Conservation (phyloP, 2,888 invertebrate species). For the Drosophila prostipennis region DNA sequence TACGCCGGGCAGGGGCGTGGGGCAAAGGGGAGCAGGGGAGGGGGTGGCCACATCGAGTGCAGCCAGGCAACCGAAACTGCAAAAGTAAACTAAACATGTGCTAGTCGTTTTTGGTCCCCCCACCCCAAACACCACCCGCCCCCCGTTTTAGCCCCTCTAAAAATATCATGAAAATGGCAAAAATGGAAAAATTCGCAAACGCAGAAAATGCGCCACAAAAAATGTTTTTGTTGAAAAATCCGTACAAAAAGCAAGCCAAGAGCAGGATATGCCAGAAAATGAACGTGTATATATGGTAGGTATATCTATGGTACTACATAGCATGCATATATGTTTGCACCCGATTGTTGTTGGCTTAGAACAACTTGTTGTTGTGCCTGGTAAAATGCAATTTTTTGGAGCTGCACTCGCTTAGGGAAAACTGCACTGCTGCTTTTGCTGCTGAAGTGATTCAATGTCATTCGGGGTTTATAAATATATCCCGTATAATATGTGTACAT, state of each 20-base stretch:
- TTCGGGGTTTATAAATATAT: constrained; percentile 37
- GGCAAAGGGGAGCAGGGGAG: neutral
- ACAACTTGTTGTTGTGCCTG: constrained; percentile 33
- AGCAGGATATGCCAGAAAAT: constrained; percentile 28
- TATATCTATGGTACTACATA: neutral
- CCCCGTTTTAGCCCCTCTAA: constrained; percentile 33
- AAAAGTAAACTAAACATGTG: constrained; percentile 81
- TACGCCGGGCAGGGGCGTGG: constrained; percentile 48
- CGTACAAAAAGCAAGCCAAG: constrained; percentile 31
- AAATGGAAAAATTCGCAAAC: constrained; percentile 71
- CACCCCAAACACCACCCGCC: constrained; percentile 1
- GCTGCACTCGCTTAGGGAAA: constrained; percentile 8
- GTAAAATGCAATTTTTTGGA: constrained; percentile 15
- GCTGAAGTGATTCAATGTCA: constrained; percentile 39
- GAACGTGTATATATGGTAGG: neutral
- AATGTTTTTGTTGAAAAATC: constrained; percentile 67
- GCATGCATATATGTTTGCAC: neutral
- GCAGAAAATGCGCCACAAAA: constrained; percentile 76
- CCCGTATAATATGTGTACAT: constrained; percentile 35
- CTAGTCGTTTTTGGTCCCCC: constrained; percentile 68
- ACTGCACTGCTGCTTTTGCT: constrained; percentile 13
- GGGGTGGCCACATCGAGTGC: constrained; percentile 47
- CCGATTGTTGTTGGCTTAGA: neutral
- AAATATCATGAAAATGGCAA: constrained; percentile 76
- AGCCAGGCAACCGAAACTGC: constrained; percentile 77